A percentile compares a stretch with the other conserved stretches of the same genome.
Evolutionary conservation across 2,797 vertebrate genomes (phyloP).

Genomic region (Eleutherodactylus coqui): DNA sequence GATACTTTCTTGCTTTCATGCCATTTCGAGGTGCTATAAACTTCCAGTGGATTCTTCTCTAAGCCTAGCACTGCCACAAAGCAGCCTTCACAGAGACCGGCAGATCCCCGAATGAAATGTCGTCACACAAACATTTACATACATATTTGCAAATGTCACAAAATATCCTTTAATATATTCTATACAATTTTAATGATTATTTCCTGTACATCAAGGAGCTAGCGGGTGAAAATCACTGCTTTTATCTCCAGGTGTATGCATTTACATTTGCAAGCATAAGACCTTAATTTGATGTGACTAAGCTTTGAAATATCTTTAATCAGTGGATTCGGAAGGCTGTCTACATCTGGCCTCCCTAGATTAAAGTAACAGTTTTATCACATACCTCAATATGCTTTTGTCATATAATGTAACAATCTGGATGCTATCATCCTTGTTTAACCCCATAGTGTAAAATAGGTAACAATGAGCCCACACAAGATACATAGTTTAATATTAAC

Average conservation of each 20-base stretch:
- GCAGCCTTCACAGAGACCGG: not conserved
- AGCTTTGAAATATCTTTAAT: slow-evolving; percentile 57
- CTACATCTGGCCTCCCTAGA: not conserved
- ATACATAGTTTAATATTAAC: no score
- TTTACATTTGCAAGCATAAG: slow-evolving; percentile 46
- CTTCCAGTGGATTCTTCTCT: not conserved
- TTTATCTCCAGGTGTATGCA: slow-evolving; percentile 53
- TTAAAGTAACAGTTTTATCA: slow-evolving; percentile 12
- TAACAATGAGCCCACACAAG: not conserved
- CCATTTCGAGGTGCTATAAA: not conserved
- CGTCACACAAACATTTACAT: slow-evolving; percentile 4
- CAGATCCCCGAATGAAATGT: not conserved
- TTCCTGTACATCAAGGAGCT: slow-evolving; percentile 33
- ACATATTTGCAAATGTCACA: slow-evolving; percentile 40
- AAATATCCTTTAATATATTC: slow-evolving; percentile 16
- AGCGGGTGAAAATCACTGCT: slow-evolving; percentile 21
- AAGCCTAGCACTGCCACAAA: not conserved
- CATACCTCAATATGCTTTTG: slow-evolving; percentile 21
- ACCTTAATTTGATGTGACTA: slow-evolving; percentile 38
- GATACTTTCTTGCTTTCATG: not conserved
- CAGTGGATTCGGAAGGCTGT: not conserved
- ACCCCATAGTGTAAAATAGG: not conserved
- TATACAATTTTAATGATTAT: slow-evolving; percentile 33
- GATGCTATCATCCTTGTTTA: not conserved
- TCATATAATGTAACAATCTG: not conserved